Conservation (phyloP, 2,113 vertebrate species). For the Rhagologus leucostigma region DNA sequence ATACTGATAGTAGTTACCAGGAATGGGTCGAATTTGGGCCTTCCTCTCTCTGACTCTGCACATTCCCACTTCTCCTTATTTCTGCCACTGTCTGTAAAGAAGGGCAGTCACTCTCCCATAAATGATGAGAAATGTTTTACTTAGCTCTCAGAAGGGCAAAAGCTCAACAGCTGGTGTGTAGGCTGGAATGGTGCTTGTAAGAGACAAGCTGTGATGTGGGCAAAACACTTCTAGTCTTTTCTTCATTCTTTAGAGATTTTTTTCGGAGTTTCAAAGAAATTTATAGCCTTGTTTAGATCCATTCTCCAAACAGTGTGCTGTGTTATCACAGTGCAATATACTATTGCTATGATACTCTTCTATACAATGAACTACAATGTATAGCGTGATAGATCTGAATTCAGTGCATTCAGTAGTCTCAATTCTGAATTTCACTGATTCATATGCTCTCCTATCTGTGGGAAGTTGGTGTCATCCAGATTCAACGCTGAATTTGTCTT, state of each 20-base stretch:
- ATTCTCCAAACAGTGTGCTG: background rate
- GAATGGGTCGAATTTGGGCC: rapidly evolving
- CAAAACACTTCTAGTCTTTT: background rate
- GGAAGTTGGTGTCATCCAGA: background rate
- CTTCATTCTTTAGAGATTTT: background rate
- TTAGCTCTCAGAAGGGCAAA: background rate
- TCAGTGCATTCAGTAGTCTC: background rate
- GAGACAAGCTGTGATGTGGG: background rate
- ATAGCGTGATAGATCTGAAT: background rate
- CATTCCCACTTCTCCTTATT: background rate
- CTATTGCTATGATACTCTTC: background rate
- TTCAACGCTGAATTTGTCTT: background rate
- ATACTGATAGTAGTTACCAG: background rate
- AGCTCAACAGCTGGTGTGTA: background rate
- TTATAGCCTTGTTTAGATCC: background rate
- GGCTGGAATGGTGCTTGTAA: background rate
- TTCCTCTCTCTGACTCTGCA: background rate
- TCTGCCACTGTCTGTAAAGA: background rate
- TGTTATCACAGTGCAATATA: background rate
- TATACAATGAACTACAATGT: background rate
- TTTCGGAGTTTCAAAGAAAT: background rate
- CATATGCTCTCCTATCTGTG: background rate
- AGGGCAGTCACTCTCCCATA: background rate
- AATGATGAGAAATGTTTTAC: background rate
- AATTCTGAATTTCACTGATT: background rate